Evolutionary conservation across 2,797 vertebrate genomes (phyloP).

Genomic region (Gobionotothen gibberifrons): DNA sequence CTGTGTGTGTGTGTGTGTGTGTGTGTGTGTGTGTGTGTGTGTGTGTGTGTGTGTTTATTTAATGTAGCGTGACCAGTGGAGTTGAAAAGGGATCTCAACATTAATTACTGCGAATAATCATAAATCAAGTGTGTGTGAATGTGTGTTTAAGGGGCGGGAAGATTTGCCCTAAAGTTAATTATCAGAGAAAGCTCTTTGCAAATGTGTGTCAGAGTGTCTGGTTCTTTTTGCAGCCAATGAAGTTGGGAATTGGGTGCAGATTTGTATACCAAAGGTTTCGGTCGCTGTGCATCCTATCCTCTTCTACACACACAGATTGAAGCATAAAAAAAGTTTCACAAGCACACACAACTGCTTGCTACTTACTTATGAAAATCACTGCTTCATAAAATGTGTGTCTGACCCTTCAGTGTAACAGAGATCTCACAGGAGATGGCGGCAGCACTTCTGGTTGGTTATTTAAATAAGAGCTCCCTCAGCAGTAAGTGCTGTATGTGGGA

Average conservation of each 20-base stretch:
- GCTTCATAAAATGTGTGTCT: too few relatives aligned
- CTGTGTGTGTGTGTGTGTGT: background rate
- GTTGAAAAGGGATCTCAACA: constrained; percentile 23
- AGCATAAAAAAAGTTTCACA: constrained; percentile 8
- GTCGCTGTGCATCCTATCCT: constrained; percentile 18
- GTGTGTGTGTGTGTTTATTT: constrained; percentile 24
- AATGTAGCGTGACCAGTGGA: constrained; percentile 34
- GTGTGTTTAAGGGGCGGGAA: background rate
- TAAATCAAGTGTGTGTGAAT: constrained; percentile 12
- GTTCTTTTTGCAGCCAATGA: constrained; percentile 49
- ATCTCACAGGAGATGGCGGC: background rate
- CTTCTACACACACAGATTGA: constrained; percentile 23
- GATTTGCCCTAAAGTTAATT: constrained; percentile 49
- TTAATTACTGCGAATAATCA: constrained; percentile 49
- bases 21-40: constrained; percentile 1
- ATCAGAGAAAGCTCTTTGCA: constrained; percentile 49
- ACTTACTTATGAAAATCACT: background rate
- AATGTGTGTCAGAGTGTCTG: constrained; percentile 22
- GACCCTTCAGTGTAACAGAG: background rate
- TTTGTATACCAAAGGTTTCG: constrained; percentile 41
- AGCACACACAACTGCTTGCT: background rate
- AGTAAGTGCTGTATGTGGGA: constrained; percentile 1
- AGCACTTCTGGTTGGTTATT: constrained; percentile 7
- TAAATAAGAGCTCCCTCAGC: constrained; percentile 5
- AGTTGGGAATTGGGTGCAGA: constrained; percentile 42